These are phyloP conservation scores for Vidua chalybeata DNA, from an alignment of 2,113 vertebrate species.

Conservation along the genomic window DNA sequence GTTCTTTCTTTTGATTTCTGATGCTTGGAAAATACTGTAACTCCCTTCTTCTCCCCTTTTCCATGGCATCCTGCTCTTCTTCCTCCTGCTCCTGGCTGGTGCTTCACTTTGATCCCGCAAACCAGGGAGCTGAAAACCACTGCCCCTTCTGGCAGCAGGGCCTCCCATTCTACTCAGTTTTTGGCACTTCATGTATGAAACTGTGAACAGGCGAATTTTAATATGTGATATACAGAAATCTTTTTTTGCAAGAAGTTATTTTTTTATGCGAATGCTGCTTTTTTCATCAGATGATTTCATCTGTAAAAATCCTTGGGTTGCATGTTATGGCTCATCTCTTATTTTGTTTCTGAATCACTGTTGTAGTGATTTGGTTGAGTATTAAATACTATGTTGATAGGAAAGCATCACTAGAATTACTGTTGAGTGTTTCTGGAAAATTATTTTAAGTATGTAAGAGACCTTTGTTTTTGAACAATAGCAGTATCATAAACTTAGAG, in stretches of 20 bases:
- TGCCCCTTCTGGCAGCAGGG: not conserved
- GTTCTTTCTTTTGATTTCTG: slow-evolving; percentile 29
- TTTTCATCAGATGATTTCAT: not conserved
- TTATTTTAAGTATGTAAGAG: not conserved
- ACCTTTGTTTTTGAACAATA: not conserved
- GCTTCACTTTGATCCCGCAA: not conserved
- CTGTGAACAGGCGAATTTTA: not conserved
- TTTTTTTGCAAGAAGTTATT: not conserved
- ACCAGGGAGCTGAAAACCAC: not conserved
- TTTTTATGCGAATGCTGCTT: not conserved
- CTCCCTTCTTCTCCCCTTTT: not conserved
- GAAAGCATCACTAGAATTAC: not conserved
- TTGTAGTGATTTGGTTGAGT: not conserved
- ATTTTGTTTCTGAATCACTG: not conserved
- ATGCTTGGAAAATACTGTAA: not conserved
- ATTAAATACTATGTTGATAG: not conserved
- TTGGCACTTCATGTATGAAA: not conserved
- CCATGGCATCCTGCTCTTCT: not conserved
- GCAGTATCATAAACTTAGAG: not conserved
- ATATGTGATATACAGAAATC: not conserved
- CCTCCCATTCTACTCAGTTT: not conserved
- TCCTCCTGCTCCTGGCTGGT: not conserved
- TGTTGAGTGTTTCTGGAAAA: not conserved
- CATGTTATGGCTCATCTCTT: not conserved
- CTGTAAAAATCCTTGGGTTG: not conserved